Base-by-base conservation (phyloP, 2,888 invertebrate species). In the Drosophila neoperkinsi region DNA sequence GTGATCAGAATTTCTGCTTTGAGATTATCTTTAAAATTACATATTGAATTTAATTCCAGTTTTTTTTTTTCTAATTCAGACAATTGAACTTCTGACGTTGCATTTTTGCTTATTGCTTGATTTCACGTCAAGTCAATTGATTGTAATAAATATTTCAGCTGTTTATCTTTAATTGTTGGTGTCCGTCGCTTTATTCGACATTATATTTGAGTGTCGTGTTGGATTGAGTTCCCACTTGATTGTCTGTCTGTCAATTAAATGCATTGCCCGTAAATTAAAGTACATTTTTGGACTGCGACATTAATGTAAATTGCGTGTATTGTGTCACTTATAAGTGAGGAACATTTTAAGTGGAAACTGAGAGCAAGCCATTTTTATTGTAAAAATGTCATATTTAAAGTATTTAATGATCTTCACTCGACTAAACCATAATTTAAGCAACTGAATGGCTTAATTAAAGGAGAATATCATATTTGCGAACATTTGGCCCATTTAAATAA, bases 231-330 rank as follows among this genome's bases (percentile, higher is more conserved):
- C 46, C 16, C 7, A 4, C 68, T 51, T 67, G 63, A 71, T 61
- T 71, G 61, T 56, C 13, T 74, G 58, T 56, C 7, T 68, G 81
- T 60, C 68, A 71, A 80, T 78, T 68, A 67, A 71, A 49, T 76
- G 60, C 65, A 65, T 75, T 70, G 16, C 56, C 41, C 34, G 74
- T 63, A 46, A 63, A 77, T 49, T 51, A 58, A 50, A 41, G 34
- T 76, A 69, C 49, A 58, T 58, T 64, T 68, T 64, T 56, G 67
- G 51, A 56, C 63, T 33, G 33, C 30, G 56, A 50, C 31, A 61
- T 55, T 51, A 76, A 72, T 79, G 66, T 58, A 61, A 79, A 77
- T 73, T 70, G 38, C 57, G 33, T 69, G 65, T 60, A 56, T 59
- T 71, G 57, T 79, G 66, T 61, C 56, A 75, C 41, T 38, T 58